Evolutionary conservation across 2,888 invertebrate genomes (phyloP).

Genomic region (Nipponacmea schrenckii): DNA sequence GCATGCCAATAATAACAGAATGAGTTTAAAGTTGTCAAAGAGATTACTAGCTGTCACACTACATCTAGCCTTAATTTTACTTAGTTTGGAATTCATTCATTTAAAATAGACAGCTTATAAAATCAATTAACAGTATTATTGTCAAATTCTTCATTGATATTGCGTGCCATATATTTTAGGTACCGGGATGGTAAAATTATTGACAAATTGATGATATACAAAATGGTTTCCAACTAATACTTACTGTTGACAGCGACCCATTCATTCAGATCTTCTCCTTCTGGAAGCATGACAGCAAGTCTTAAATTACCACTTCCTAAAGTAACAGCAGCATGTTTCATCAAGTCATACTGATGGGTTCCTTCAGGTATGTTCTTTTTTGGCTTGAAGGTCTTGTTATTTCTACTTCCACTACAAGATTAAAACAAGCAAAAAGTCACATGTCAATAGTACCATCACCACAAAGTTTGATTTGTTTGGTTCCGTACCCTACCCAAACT

Average conservation of each 20-base stretch:
- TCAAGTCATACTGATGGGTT: constrained; percentile 97
- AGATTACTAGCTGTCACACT: too few species aligned
- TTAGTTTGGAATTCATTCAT: too few species aligned
- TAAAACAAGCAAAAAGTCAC: constrained; percentile 13
- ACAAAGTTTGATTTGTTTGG: not conserved
- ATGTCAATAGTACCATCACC: not conserved
- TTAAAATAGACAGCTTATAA: too few species aligned
- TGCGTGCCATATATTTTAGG: too few species aligned
- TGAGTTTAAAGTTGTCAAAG: too few species aligned
- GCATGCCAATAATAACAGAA: too few species aligned
- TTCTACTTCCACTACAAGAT: constrained; percentile 57
- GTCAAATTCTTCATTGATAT: too few species aligned
- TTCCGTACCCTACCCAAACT: not conserved
- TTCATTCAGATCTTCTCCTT: constrained; percentile 99
- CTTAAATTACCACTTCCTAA: constrained; percentile 96
- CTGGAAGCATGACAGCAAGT: constrained; percentile 94
- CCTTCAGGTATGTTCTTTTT: constrained; percentile 99
- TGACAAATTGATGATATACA: too few species aligned
- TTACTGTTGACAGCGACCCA: constrained; percentile 99
- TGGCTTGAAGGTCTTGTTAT: constrained; percentile 92
- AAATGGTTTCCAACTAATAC: constrained; percentile 65
- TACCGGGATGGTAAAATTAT: too few species aligned
- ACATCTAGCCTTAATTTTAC: too few species aligned
- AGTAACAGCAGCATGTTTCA: constrained; percentile 93
- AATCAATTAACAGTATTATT: too few species aligned